Conservation (phyloP, 1,140 invertebrate species). For the Ceratina australensis region DNA sequence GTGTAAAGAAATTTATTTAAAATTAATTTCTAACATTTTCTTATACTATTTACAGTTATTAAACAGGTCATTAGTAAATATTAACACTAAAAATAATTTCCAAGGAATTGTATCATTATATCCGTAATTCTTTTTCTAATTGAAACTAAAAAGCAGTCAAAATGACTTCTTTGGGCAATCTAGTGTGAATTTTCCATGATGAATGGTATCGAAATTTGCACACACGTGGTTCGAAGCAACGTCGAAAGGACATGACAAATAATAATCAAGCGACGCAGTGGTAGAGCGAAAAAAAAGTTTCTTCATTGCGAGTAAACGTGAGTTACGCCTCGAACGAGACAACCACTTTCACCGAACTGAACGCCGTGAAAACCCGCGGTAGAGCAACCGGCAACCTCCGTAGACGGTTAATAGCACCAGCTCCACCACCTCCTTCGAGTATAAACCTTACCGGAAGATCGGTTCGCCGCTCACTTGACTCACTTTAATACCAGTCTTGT, state of each 20-base stretch:
- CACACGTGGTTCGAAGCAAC: neutral
- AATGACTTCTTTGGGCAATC: too few relatives aligned
- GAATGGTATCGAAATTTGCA: neutral
- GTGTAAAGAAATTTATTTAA: too few relatives aligned
- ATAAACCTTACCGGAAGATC: constrained; percentile 54
- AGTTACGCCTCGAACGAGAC: constrained; percentile 1
- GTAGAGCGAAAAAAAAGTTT: constrained; percentile 19
- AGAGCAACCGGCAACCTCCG: constrained; percentile 42
- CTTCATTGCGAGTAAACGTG: constrained; percentile 1
- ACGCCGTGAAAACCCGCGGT: constrained; percentile 37
- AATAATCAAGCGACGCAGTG: too few relatives aligned
- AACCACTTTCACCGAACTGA: constrained; percentile 55
- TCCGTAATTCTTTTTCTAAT: too few relatives aligned
- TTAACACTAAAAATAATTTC: too few relatives aligned
- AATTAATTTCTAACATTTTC: too few relatives aligned
- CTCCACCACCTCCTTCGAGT: constrained; percentile 41
- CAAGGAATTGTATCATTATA: too few relatives aligned
- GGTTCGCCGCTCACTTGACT: constrained; percentile 50
- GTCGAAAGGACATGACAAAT: neutral
- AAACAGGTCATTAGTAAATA: too few relatives aligned
- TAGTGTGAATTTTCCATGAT: too few relatives aligned
- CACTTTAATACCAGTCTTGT: constrained; percentile 58
- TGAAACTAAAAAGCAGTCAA: too few relatives aligned
- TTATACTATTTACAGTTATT: too few relatives aligned
- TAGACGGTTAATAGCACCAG: constrained; percentile 44